These are phyloP conservation scores for Catocala sponsa DNA, from an alignment of 2,888 invertebrate genomes.

Conservation along the genomic window DNA sequence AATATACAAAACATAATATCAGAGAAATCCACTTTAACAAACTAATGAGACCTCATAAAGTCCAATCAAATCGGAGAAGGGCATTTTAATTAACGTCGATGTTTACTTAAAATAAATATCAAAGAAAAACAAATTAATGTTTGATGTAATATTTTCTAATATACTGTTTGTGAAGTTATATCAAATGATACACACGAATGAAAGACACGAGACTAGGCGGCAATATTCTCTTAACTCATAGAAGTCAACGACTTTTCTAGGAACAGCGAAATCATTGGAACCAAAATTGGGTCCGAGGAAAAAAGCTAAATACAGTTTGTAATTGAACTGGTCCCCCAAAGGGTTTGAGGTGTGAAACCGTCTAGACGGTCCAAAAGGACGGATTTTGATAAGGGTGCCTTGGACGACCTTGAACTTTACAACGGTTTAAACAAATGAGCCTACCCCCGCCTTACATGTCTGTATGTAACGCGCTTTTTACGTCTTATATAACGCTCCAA, in stretches of 20 bases:
- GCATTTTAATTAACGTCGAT: slow-evolving; percentile 52
- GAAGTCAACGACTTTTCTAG: slow-evolving; percentile 30
- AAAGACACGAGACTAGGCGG: slow-evolving; percentile 3
- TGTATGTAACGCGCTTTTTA: slow-evolving; percentile 56
- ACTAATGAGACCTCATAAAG: slow-evolving; percentile 53
- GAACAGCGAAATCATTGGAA: slow-evolving; percentile 23
- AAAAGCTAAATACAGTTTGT: slow-evolving; percentile 66
- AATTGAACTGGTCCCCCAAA: slow-evolving; percentile 78
- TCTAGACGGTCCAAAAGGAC: slow-evolving; percentile 86
- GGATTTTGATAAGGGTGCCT: slow-evolving; percentile 84
- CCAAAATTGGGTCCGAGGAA: slow-evolving; percentile 43
- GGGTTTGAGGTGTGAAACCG: slow-evolving; percentile 84
- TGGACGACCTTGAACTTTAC: slow-evolving; percentile 83
- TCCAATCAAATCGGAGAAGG: slow-evolving; percentile 54
- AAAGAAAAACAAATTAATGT: slow-evolving; percentile 35
- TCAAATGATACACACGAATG: slow-evolving; percentile 26
- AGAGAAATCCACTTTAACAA: slow-evolving; percentile 24
- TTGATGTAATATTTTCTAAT: slow-evolving; percentile 38
- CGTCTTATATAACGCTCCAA: slow-evolving; percentile 36
- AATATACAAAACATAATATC: slow-evolving; percentile 30
- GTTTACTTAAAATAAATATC: slow-evolving; percentile 44
- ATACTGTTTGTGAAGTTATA: slow-evolving; percentile 38
- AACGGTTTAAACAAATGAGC: slow-evolving; percentile 84
- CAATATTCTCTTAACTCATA: slow-evolving; percentile 23
- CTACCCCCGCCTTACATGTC: slow-evolving; percentile 64